Evolutionary conservation across 2,888 invertebrate species (phyloP).

Genomic region (Ametastegia equiseti): DNA sequence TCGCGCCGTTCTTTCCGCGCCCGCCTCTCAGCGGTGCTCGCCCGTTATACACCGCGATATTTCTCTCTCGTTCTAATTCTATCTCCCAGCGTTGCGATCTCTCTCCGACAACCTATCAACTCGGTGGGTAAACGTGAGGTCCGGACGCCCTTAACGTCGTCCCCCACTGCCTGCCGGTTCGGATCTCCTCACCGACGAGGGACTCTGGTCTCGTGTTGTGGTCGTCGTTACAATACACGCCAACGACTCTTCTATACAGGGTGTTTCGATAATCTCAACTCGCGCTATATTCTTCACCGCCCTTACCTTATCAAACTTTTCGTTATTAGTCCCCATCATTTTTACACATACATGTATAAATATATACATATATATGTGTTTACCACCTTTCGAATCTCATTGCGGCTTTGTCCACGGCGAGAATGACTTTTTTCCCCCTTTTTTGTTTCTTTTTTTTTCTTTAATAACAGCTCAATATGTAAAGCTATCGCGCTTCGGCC

Average conservation of each 20-base stretch:
- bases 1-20: constrained; percentile 44
- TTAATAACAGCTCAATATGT: constrained; percentile 11
- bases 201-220: constrained; percentile 69
- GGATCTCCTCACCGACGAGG: constrained; percentile 72
- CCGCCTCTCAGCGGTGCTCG: constrained; percentile 51
- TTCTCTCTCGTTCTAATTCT: constrained; percentile 72
- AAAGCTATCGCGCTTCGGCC: not conserved
- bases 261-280: constrained; percentile 61
- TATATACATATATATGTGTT: no score
- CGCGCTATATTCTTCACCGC: not conserved
- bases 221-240: constrained; percentile 68
- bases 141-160: constrained; percentile 64
- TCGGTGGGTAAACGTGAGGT: constrained; percentile 73
- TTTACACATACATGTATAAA: no score
- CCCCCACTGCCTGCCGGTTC: constrained; percentile 60
- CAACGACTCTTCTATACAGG: constrained; percentile 65
- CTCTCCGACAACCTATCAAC: constrained; percentile 73
- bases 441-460: not conserved
- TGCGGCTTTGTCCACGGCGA: not conserved
- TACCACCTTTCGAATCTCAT: not conserved
- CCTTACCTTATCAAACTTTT: not conserved
- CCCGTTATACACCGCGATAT: constrained; percentile 53
- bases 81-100: constrained; percentile 63
- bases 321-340: not conserved
- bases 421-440: not conserved